Evolutionary conservation across 1,140 invertebrate genomes (phyloP), one percentile per base, ranked within the genome.

Genomic region (Zaprionus ornatus): DNA sequence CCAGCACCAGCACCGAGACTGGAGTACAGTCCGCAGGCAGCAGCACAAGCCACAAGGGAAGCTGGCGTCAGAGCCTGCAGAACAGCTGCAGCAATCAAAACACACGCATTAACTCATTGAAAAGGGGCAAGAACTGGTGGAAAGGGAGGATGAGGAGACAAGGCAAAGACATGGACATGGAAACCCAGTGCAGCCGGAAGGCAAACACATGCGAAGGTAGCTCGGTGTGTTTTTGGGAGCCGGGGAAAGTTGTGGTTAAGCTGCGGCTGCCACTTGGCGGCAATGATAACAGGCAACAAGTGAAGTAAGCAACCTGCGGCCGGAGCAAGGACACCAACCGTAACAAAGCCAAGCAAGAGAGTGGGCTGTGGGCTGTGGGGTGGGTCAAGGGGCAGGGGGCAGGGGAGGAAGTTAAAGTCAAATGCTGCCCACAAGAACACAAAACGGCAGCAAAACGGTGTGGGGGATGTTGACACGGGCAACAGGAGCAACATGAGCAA

Each of bases 401-500:
- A n/a, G n/a, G n/a, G n/a, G n/a, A n/a, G 72, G 59, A 59, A 60
- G 69, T 62, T 80, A 79, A 83, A 84, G 81, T 84, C 84, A 84
- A 80, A 78, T 81, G 77, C 67, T 75, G 81, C 71, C 74, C 70
- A 69, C 70, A 82, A 66, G 70, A 82, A 77, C 73, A 70, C 74
- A 66, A 45, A 61, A 19, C 15, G 32, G 42, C 23, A 25, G 56
- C 19, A 83, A 88, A 87, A 83, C 74, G 64, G 60, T 87, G 83
- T 86, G 80, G 83, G 70, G 80, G 68, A 84, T 90, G 84, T 84
- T 90, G 84, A 84, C 84, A 88, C 84, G 80, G 52, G 77, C 61
- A 75, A 87, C 83, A 87, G 80, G 80, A 56, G 73, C 61, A 68
- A 87, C 83, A 87, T 77, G 84, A 83, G 77, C 12, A 13, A 37